Base-by-base conservation (phyloP, 2,113 vertebrate species). In the Odobenus rosmarus region DNA sequence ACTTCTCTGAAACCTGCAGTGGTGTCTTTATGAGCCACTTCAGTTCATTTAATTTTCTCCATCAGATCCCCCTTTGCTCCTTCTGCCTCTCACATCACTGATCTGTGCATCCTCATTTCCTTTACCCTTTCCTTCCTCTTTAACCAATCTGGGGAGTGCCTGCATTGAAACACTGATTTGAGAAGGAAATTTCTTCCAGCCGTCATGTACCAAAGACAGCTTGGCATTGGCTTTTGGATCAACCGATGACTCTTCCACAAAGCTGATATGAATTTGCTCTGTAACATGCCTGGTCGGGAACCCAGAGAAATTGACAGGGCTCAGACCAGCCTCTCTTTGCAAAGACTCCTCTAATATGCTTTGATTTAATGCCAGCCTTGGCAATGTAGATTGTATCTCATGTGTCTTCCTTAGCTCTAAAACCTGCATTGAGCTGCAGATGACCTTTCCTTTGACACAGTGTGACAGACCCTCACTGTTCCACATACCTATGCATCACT, bases 191-290 rank as follows among this genome's bases (percentile, higher is more conserved):
- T 90, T 82, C 94, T 89, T 72, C 76, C 62, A 96, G 81, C 91
- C 97, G 94, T 95, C 97, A 97, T 12, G 80, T 90, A 91, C 67
- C 93, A 71, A 90, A 96, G 96, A 95, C 95, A 97, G 53, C 55
- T 93, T 96, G 91, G 97, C 97, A 97, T 96, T n/a, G 95, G 69
- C 53, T 97, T 96, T 71, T 81, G 87, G 88, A 97, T 77, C 88
- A 92, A 71, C 55, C 92, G 88, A 83, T 61, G 96, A 97, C 76
- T 92, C 79, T 96, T 90, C 64, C 85, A 89, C 79, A 57, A 46
- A 77, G 49, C 42, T 46, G 51, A 93, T 93, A 39, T 11, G 77
- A 93, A 89, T 69, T 90, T 95, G 49, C 49, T 64, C 90, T 76
- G 61, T 79, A 80, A 42, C 8, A 0, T 18, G 49, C 39, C 74